Conservation (phyloP, 2,113 vertebrate genomes). For the Calyptomena viridis region DNA sequence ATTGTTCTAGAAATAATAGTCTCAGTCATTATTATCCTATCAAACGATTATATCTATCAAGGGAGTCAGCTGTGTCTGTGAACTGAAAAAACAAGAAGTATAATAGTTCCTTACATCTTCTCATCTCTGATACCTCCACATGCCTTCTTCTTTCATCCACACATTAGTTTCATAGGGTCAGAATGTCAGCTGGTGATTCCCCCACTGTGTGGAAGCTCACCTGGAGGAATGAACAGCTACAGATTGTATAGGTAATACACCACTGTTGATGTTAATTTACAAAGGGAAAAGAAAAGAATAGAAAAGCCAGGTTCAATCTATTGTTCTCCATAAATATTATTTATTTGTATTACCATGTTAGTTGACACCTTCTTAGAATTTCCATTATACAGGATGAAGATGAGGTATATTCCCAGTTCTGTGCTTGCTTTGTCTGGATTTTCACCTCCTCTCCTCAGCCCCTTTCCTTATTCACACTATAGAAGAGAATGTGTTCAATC, state of each 20-base stretch:
- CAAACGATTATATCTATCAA: neutral
- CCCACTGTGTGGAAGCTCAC: neutral
- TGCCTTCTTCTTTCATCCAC: neutral
- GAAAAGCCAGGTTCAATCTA: neutral
- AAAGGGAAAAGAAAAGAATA: neutral
- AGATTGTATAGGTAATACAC: neutral
- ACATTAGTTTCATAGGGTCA: neutral
- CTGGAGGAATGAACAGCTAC: neutral
- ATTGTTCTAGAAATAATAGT: neutral
- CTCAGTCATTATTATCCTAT: neutral
- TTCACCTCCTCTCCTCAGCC: neutral
- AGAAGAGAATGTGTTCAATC: neutral
- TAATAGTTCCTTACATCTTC: neutral
- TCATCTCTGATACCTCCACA: neutral
- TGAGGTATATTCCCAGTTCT: rapidly evolving
- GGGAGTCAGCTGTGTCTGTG: neutral
- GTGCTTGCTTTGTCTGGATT: neutral
- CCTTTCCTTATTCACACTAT: neutral
- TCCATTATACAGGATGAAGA: neutral
- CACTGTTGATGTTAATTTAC: neutral
- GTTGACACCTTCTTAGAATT: neutral
- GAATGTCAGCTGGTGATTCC: neutral
- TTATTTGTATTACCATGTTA: neutral
- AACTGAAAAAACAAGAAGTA: neutral
- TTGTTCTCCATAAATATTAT: neutral